Conservation (phyloP, 1,140 invertebrate genomes). For the Patella vulgata region DNA sequence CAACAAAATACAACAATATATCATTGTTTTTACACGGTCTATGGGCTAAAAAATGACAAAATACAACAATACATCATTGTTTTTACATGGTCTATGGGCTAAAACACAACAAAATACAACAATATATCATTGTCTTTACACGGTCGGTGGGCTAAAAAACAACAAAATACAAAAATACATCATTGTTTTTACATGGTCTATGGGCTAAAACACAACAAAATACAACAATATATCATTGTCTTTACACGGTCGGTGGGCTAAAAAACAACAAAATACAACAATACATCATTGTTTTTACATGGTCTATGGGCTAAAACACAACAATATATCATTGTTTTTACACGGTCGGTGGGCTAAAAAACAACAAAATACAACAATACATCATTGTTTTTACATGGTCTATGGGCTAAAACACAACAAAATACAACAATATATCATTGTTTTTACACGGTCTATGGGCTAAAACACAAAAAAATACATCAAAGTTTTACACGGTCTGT, state of each 20-base stretch:
- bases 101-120: constrained; percentile 36
- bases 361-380: constrained; percentile 29
- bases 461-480: constrained; percentile 36
- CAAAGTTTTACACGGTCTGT: constrained; percentile 2
- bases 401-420: background rate
- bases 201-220: too few relatives aligned
- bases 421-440: constrained; percentile 26
- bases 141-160: background rate
- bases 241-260: too few relatives aligned
- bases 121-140: constrained; percentile 11
- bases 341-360: constrained; percentile 56
- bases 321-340: constrained; percentile 75
- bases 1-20: constrained; percentile 21
- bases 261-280: too few relatives aligned
- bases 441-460: constrained; percentile 3
- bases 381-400: constrained; percentile 13
- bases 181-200: too few relatives aligned
- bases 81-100: constrained; percentile 3
- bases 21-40: constrained; percentile 11
- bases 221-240: too few relatives aligned
- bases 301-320: too few relatives aligned
- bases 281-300: too few relatives aligned
- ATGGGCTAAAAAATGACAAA: constrained; percentile 1
- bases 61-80: constrained; percentile 38
- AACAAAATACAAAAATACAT: too few relatives aligned